Evolutionary conservation across 2,888 invertebrate genomes (phyloP), one percentile per base, ranked within the genome.

Genomic region (Hemistola chrysoprasaria): DNA sequence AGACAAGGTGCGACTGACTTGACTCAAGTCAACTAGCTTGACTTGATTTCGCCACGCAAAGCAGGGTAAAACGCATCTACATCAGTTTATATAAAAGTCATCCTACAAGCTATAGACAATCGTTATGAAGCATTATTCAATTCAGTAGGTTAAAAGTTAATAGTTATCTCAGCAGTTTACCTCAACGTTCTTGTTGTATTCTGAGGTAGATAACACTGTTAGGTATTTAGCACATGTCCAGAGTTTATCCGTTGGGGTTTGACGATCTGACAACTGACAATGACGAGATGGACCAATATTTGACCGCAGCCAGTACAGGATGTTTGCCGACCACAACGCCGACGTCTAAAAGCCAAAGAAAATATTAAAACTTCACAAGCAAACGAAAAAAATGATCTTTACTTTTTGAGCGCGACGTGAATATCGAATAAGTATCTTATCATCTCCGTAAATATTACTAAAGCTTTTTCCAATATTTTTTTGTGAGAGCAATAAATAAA

Each of bases 321-420:
- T 87, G 87, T 87, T 87, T 86, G 78, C 69, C 48, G 54, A 62
- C 58, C 70, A 77, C 78, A 78, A 75, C 73, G 68, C 63, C 56
- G 65, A 67, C 71, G 60, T 62, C 80, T 82, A 81, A 85, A 79
- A 82, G 76, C 66, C 69, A 71, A 77, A 71, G 69, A 76, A 83
- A 84, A 77, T 78, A 80, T 78, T 73, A 63, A 65, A 72, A 70
- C 65, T 59, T 71, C 61, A 62, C 64, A 50, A 56, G 61, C 60
- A 73, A 66, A 73, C 62, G 63, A 76, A 76, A 68, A 69, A n/a
- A 67, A 47, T 62, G 64, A 69, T 68, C 57, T 32, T 55, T 50
- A 62, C 57, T 56, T 62, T 52, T 53, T 43, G 36, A 54, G 52
- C 55, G 53, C 60, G 59, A 60, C 49, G 53, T 61, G 50, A 59